These are phyloP conservation scores for Scylla paramamosain DNA, from an alignment of 1,140 invertebrate genomes.

Conservation along the genomic window DNA sequence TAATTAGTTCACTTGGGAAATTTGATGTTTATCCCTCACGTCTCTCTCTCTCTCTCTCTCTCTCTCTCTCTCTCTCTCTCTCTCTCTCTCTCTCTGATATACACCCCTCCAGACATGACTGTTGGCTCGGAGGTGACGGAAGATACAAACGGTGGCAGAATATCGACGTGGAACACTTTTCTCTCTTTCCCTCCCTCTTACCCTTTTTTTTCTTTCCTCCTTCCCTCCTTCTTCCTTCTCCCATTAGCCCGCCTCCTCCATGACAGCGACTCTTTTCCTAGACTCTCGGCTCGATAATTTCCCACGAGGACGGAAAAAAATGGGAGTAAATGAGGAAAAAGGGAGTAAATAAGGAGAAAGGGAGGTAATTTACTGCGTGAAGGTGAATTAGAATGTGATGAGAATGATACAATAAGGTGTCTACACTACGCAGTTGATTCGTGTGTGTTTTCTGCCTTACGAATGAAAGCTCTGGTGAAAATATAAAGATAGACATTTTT, in stretches of 20 bases:
- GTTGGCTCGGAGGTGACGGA: not conserved
- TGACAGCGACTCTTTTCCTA: not conserved
- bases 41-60: not conserved
- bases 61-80: slow-evolving; percentile 35
- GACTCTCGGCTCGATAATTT: not conserved
- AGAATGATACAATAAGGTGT: not conserved
- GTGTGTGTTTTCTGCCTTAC: too few species aligned
- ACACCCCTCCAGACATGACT: slow-evolving; percentile 36
- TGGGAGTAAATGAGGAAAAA: not conserved
- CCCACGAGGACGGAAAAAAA: not conserved
- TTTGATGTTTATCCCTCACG: not conserved
- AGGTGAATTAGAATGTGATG: not conserved
- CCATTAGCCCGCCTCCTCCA: not conserved
- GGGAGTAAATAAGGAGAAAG: not conserved
- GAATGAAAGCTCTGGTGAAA: too few species aligned
- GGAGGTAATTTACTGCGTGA: not conserved
- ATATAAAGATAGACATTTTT: too few species aligned
- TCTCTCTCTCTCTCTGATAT: slow-evolving; percentile 25
- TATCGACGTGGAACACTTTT: not conserved
- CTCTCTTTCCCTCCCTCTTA: not conserved
- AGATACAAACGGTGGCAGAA: not conserved
- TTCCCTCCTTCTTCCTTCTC: not conserved
- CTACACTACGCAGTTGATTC: not conserved
- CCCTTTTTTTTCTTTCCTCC: not conserved
- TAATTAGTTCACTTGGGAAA: too few species aligned